Base-by-base conservation (phyloP, 2,888 invertebrate genomes). In the Leptura quadrifasciata region DNA sequence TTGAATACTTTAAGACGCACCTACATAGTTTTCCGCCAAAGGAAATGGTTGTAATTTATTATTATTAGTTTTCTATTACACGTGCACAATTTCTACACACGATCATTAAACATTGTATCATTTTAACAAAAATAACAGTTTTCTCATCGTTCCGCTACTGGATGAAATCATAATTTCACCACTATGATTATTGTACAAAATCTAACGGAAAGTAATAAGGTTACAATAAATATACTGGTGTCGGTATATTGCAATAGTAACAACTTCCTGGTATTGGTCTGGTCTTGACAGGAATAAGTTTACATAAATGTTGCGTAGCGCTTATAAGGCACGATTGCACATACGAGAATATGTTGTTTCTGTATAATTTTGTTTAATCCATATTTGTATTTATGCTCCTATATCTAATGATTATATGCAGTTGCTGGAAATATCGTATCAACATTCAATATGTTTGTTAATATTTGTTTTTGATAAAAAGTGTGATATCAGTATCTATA, bases 291-390 rank as follows among this genome's bases (percentile, higher is more conserved):
- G 15, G 15, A 47, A 47, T 47, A 47, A 47, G 47, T 47, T 47
- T n/a, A n/a, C 47, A 47, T n/a, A 47, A 47, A 47, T 47, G 47
- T 47, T 39, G 39, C 39, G n/a, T n/a, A 47, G n/a, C 5, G 47
- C 47, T 15, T 47, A 47, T 47, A 47, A 47, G 47, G 47, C 47
- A 47, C 12, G n/a, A 47, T 47, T 47, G 47, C 47, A 47, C 17
- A 47, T 47, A 47, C 27, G 27, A 31, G 27, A 8, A 31, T n/a
- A 12, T 47, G 47, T 47, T 47, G 47, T 47, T 47, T 47, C 47
- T 15, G 47, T 47, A 47, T 47, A 47, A 47, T 47, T 47, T 47
- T 47, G 47, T 47, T 47, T 47, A 47, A 47, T 47, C 47, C 47
- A n/a, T 47, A 47, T 47, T 47, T 15, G 47, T n/a, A 47, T 47